phyloP scores from a whole-genome alignment of 2,113 vertebrate species.

The Hyperopisus bebe region DNA sequence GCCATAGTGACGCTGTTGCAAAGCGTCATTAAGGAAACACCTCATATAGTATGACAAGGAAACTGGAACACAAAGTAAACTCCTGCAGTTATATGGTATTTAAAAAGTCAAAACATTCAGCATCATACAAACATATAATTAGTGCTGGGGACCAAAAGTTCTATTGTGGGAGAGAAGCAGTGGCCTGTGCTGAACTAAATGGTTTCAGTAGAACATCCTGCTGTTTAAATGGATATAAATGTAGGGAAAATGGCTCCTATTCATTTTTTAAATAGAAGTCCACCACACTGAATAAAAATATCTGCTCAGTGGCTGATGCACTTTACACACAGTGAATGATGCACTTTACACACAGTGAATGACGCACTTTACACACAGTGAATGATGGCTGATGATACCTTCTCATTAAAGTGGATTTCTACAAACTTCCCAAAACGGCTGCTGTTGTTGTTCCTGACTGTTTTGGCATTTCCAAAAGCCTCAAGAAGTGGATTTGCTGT shows the following conservation, averaged over 20 bases:
- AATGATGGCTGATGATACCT: constrained; percentile 57
- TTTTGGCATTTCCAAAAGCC: constrained; percentile 96
- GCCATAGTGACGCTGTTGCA: background rate
- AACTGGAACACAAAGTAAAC: background rate
- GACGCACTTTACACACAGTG: background rate
- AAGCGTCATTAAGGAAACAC: background rate
- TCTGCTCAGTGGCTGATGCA: background rate
- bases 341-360: background rate
- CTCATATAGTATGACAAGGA: background rate
- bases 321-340: background rate
- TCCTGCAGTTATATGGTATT: background rate
- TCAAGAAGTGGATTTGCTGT: constrained; percentile 90
- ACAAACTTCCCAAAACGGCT: constrained; percentile 98
- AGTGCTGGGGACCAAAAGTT: too few species aligned
- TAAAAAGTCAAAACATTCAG: background rate
- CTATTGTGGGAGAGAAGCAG: background rate
- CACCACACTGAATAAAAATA: background rate
- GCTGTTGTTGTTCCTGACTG: constrained; percentile 97
- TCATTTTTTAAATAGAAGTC: background rate
- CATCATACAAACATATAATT: background rate
- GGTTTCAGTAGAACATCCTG: background rate
- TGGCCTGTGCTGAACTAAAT: background rate
- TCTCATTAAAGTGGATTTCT: constrained; percentile 95
- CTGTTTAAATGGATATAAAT: background rate
- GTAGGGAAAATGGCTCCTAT: background rate